Evolutionary conservation across 1,140 invertebrate species (phyloP), one percentile per base, ranked within the genome.

Genomic region (Holcopasites calliopsidis): DNA sequence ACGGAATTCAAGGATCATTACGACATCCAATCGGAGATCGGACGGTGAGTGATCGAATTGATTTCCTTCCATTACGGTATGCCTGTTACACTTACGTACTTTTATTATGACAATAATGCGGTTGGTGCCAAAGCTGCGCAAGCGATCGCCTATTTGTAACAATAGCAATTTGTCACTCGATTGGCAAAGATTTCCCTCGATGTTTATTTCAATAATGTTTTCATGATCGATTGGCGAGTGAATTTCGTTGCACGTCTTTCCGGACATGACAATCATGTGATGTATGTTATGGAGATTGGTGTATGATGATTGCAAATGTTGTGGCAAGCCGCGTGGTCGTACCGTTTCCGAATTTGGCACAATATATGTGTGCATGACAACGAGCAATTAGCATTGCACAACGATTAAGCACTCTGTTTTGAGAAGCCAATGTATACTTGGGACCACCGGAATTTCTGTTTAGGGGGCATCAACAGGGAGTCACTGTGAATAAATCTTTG

Each of bases 1-100:
- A 93, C 94, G 55, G 95, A 97, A 88, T 95, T 97, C 79, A 95
- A 96, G 88, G 94, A 96, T 83, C 93, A 93, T 83, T 97, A 95
- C 88, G 95, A 97, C 77, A 93, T 97, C 84, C 93, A 96, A 77
- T 93, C 94, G 28, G 97, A 98, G 92, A 94, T 96, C 77, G 95
- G 95, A 86, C 93, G 95, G 95, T 95, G 88, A 93, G 93, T 91
- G 71, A 54, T 76, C 61, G 13, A 38, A 57, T 58, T 11, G 1
- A 21, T 38, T 42, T 55, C 5, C 31, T 35, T 52, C n/a, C 0
- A 49, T 49, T n/a, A 4, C 23, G 2, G 28, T 11, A 35, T 8
- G 13, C 33, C 13, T 16, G 49, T 64, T 47, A 73, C 11, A 64
- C 38, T 42, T 6, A n/a, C n/a, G 60, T 42, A 60, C 62, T 64